These are phyloP conservation scores for Aegotheles bennettii DNA, from an alignment of 2,113 vertebrate genomes.

Conservation along the genomic window DNA sequence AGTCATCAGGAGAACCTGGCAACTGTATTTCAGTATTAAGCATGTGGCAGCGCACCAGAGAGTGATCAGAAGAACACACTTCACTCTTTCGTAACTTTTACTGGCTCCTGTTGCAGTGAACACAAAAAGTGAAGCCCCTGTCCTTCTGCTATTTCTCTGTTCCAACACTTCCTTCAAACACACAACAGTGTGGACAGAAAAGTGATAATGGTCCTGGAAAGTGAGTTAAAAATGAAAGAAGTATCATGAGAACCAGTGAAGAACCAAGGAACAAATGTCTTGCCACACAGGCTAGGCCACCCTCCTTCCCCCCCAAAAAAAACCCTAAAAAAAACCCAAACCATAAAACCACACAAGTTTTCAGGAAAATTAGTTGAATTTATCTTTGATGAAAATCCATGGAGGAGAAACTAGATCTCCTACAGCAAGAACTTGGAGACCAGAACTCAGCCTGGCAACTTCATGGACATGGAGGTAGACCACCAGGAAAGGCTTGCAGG, in stretches of 20 bases:
- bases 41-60: background rate
- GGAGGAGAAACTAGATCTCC: background rate
- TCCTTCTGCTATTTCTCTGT: background rate
- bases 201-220: background rate
- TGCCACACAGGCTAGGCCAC: background rate
- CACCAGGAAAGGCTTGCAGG: background rate
- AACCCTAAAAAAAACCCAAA: background rate
- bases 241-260: background rate
- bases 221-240: background rate
- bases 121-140: background rate
- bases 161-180: background rate
- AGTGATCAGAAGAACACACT: background rate
- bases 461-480: background rate
- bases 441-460: background rate
- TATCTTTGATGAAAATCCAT: background rate
- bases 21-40: background rate
- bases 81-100: background rate
- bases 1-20: background rate
- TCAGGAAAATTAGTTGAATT: background rate
- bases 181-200: background rate
- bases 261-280: background rate
- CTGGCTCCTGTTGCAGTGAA: background rate
- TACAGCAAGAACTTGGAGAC: background rate
- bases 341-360: background rate
- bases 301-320: accelerated